phyloP scores from a whole-genome alignment of 1,140 invertebrate genomes.

The Pararge aegeria region DNA sequence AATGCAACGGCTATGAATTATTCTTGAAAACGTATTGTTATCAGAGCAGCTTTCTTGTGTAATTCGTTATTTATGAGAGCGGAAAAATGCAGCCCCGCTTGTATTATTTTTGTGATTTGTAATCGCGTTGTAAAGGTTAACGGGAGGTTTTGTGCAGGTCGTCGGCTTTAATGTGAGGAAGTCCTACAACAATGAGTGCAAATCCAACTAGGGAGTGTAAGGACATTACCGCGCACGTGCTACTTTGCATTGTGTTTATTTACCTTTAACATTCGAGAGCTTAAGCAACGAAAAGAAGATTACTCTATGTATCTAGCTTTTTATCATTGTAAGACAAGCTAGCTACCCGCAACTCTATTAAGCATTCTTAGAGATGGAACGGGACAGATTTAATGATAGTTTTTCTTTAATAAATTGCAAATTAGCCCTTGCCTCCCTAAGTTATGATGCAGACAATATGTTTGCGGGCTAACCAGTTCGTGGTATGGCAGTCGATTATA shows the following conservation, averaged over 20 bases:
- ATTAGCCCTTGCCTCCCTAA: too few species aligned
- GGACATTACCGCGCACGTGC: conserved; percentile 1
- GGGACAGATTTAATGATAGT: too few species aligned
- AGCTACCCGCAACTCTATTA: too few species aligned
- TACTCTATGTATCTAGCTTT: too few species aligned
- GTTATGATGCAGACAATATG: too few species aligned
- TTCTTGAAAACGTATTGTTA: conserved; percentile 73
- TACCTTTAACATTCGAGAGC: neutral
- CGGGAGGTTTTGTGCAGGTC: neutral
- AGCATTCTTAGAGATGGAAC: too few species aligned
- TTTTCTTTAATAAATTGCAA: too few species aligned
- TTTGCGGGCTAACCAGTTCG: too few species aligned
- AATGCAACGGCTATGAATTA: conserved; percentile 70
- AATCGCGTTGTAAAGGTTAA: conserved; percentile 14
- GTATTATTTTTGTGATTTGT: conserved; percentile 26
- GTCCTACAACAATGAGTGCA: conserved; percentile 14
- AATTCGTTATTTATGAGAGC: conserved; percentile 53
- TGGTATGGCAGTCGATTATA: too few species aligned
- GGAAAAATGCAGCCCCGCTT: conserved; percentile 24
- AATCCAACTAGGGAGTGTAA: conserved; percentile 16
- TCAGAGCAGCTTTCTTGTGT: conserved; percentile 55
- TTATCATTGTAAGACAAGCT: too few species aligned
- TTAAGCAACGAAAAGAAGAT: too few species aligned
- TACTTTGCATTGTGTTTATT: neutral
- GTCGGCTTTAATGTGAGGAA: conserved; percentile 14